A percentile compares a stretch with the other conserved stretches of the same genome.
Conservation (phyloP, 2,797 vertebrate species). For the Macropus fuliginosus region DNA sequence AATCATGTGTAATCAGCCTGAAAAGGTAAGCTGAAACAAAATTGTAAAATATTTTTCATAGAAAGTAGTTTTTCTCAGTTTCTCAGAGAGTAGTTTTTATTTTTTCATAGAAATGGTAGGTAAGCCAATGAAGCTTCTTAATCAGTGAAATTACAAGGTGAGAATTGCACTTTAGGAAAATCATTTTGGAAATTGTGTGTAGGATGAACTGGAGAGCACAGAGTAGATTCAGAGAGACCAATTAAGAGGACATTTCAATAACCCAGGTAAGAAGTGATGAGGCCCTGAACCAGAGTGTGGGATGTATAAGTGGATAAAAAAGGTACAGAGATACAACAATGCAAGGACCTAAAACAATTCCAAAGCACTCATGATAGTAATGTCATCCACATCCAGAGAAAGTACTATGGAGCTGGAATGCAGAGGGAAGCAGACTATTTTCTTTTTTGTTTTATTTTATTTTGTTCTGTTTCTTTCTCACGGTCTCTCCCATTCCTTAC, state of each 20-base stretch:
- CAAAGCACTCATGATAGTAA: no score
- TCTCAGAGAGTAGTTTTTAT: not conserved
- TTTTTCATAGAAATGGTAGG: not conserved
- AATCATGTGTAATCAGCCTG: not conserved
- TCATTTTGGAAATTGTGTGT: not conserved
- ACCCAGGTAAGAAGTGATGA: not conserved
- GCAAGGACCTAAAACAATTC: no score
- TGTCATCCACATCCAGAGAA: no score
- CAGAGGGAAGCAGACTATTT: no score
- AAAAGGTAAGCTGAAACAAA: not conserved
- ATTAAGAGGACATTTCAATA: not conserved
- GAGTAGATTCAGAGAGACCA: not conserved
- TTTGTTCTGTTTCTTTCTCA: no score
- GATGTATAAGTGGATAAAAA: not conserved
- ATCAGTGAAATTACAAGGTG: not conserved
- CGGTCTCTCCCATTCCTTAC: no score
- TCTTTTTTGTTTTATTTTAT: no score
- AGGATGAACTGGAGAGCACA: not conserved
- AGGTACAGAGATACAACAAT: not conserved
- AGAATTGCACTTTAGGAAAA: not conserved
- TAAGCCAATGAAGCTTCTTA: not conserved
- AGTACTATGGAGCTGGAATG: no score
- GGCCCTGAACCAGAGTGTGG: not conserved
- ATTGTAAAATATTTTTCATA: not conserved
- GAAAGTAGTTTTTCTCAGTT: not conserved